These are phyloP conservation scores for Sarcophaga subvicina DNA, from an alignment of 2,888 invertebrate genomes.

Conservation along the genomic window DNA sequence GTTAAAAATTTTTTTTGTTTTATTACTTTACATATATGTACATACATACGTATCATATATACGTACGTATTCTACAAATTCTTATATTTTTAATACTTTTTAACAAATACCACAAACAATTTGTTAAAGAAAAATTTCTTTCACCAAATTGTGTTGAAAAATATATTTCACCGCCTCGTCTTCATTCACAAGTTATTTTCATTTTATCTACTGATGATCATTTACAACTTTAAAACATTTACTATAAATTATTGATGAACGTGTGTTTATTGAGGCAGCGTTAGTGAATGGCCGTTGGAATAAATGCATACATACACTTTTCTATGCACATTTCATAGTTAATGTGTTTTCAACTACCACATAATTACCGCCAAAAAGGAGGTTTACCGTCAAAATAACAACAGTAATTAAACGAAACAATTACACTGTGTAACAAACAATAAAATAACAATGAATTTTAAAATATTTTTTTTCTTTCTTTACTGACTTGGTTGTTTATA, in stretches of 20 bases:
- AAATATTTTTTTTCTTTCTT: neutral
- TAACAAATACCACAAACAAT: neutral
- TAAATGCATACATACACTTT: neutral
- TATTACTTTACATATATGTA: neutral
- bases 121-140: neutral
- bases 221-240: conserved; percentile 40
- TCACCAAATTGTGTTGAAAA: conserved; percentile 11
- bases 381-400: conserved; percentile 6
- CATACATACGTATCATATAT: no score
- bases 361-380: conserved; percentile 30
- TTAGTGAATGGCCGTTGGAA: neutral
- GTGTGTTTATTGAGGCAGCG: conserved; percentile 32
- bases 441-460: neutral
- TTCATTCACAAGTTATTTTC: conserved; percentile 4
- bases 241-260: conserved; percentile 48
- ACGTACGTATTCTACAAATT: no score
- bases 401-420: neutral
- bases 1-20: neutral
- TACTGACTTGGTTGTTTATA: neutral
- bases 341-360: neutral
- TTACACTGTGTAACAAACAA: neutral
- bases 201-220: neutral
- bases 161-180: conserved; percentile 22
- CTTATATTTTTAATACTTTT: neutral
- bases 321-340: neutral